Conservation (phyloP, 1,140 invertebrate species). For the Conus betulinus region DNA sequence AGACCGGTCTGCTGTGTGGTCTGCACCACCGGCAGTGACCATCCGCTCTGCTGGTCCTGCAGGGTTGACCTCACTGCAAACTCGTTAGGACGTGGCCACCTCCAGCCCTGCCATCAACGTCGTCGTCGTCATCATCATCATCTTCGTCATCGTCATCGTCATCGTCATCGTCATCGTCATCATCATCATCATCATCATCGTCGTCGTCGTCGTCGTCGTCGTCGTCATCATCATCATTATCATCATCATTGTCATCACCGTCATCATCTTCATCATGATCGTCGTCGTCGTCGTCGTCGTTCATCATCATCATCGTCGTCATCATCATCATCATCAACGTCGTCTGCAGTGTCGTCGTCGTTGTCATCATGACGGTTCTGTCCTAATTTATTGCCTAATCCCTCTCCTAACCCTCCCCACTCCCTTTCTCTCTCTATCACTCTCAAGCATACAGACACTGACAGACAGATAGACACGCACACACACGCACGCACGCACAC, state of each 20-base stretch:
- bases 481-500: too few relatives aligned
- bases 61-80: conserved; percentile 94
- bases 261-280: conserved; percentile 37
- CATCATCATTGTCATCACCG: conserved; percentile 9
- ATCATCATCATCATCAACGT: conserved; percentile 7
- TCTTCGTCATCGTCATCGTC: conserved; percentile 25
- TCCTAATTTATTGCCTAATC: neutral
- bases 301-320: conserved; percentile 6
- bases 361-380: conserved; percentile 10
- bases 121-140: neutral
- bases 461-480: too few relatives aligned
- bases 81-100: conserved; percentile 84
- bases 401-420: neutral
- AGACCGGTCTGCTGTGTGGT: conserved; percentile 85
- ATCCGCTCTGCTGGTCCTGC: conserved; percentile 88
- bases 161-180: conserved; percentile 41
- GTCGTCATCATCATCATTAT: neutral
- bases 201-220: conserved; percentile 14
- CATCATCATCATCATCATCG: conserved; percentile 34
- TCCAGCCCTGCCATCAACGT: conserved; percentile 27
- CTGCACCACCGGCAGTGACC: conserved; percentile 95
- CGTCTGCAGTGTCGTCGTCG: neutral
- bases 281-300: neutral
- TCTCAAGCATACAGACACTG: too few relatives aligned
- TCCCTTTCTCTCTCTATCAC: neutral